Percentiles rank a stretch among this genome's conserved stretches.
Conservation (phyloP, 2,797 vertebrate species). For the Epinephelus coioides region DNA sequence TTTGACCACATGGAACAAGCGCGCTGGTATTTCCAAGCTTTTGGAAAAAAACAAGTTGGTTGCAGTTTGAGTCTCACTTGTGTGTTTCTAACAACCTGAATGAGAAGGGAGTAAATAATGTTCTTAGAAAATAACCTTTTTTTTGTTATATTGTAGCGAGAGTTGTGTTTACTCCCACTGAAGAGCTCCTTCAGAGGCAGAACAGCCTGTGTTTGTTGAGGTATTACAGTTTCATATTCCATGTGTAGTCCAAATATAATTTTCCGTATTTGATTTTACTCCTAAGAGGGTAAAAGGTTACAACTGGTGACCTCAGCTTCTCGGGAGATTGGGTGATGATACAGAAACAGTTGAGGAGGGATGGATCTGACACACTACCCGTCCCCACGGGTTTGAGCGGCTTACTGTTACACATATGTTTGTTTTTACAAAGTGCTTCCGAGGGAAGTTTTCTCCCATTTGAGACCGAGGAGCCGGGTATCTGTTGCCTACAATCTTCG, state of each 20-base stretch:
- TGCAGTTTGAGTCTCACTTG: slow-evolving; percentile 42
- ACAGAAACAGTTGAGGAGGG: slow-evolving; percentile 33
- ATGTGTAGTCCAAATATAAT: slow-evolving; percentile 77
- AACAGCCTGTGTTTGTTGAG: slow-evolving; percentile 56
- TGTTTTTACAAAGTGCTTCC: slow-evolving; percentile 78
- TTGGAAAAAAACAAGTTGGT: slow-evolving; percentile 30
- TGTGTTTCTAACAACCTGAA: slow-evolving; percentile 32
- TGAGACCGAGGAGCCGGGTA: slow-evolving; percentile 54
- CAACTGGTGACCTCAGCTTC: slow-evolving; percentile 70
- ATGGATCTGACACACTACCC: slow-evolving; percentile 73
- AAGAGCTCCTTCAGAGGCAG: slow-evolving; percentile 7
- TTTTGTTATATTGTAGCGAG: slow-evolving; percentile 9
- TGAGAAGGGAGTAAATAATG: slow-evolving; percentile 32
- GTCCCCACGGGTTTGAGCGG: slow-evolving; percentile 55
- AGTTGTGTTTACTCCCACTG: slow-evolving; percentile 40
- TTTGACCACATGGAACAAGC: slow-evolving; percentile 54
- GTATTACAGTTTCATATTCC: slow-evolving; percentile 70
- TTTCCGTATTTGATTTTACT: slow-evolving; percentile 75
- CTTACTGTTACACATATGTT: slow-evolving; percentile 80
- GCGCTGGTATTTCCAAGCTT: slow-evolving; percentile 24
- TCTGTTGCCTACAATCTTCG: slow-evolving; percentile 56
- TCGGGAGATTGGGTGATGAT: slow-evolving; percentile 39
- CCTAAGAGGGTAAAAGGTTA: slow-evolving; percentile 79
- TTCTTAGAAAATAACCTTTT: slow-evolving; percentile 15
- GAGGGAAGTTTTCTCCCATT: slow-evolving; percentile 67